These are phyloP conservation scores for Colletes gigas DNA, from an alignment of 1,140 invertebrate genomes.

Conservation along the genomic window DNA sequence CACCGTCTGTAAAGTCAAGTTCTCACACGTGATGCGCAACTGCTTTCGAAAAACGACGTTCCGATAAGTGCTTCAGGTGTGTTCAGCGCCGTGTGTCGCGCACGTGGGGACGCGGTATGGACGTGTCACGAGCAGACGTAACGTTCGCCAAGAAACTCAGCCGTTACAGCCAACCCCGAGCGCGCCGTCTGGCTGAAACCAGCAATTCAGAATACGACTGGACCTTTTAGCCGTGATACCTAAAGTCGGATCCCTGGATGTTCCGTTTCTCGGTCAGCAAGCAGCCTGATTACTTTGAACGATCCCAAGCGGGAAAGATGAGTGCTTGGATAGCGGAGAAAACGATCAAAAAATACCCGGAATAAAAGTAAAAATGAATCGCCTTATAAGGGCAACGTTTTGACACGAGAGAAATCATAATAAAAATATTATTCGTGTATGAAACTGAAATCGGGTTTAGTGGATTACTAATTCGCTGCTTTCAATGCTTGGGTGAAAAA, in stretches of 20 bases:
- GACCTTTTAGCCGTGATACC: constrained; percentile 29
- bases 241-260: constrained; percentile 25
- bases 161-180: constrained; percentile 5
- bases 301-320: neutral
- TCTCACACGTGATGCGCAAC: no score
- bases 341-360: no score
- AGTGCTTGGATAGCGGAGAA: neutral
- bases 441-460: no score
- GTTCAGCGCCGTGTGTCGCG: neutral
- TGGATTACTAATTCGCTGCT: no score
- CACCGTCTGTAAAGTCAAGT: no score
- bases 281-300: constrained; percentile 15
- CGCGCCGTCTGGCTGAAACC: neutral
- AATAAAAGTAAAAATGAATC: no score
- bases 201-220: neutral
- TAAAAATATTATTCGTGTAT: no score
- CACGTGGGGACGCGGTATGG: neutral
- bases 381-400: no score
- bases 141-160: constrained; percentile 23
- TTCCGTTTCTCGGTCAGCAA: constrained; percentile 12
- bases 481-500: no score
- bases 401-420: no score
- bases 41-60: no score
- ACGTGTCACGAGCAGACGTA: neutral
- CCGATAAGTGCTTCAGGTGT: neutral